These are phyloP conservation scores for Chelonoidis abingdonii DNA, from an alignment of 2,113 vertebrate genomes.

Conservation along the genomic window DNA sequence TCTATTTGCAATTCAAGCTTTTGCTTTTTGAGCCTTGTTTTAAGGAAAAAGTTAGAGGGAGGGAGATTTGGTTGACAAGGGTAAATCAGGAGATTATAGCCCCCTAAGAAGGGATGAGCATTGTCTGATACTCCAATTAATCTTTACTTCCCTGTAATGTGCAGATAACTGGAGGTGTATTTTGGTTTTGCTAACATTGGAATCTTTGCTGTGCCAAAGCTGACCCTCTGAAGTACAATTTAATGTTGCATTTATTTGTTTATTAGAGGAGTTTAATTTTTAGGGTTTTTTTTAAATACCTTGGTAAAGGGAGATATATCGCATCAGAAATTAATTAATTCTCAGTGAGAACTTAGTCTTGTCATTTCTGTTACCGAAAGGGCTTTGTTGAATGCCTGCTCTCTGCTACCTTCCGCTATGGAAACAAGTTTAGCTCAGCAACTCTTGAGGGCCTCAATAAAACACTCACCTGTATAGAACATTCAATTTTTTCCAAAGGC, in stretches of 20 bases:
- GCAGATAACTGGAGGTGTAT: background rate
- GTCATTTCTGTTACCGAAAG: background rate
- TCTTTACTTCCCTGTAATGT: background rate
- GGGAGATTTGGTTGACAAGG: background rate
- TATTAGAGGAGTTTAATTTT: rapidly evolving
- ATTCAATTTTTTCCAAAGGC: background rate
- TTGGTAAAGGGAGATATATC: background rate
- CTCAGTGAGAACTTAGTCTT: background rate
- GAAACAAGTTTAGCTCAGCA: background rate
- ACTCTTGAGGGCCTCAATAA: background rate
- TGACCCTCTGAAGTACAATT: background rate
- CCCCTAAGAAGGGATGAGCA: background rate
- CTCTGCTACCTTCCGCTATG: background rate
- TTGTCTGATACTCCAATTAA: background rate
- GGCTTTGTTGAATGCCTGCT: background rate
- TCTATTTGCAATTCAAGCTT: background rate
- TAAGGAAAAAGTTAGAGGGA: background rate
- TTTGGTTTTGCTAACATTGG: background rate
- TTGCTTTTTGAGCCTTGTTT: background rate
- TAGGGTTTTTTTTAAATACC: background rate
- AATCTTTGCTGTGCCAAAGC: background rate
- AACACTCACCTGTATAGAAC: background rate
- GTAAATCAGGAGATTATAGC: background rate
- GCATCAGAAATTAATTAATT: rapidly evolving
- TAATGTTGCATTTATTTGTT: background rate